phyloP scores from a whole-genome alignment of 2,888 invertebrate species.

The Cosmorhoe ocellata region DNA sequence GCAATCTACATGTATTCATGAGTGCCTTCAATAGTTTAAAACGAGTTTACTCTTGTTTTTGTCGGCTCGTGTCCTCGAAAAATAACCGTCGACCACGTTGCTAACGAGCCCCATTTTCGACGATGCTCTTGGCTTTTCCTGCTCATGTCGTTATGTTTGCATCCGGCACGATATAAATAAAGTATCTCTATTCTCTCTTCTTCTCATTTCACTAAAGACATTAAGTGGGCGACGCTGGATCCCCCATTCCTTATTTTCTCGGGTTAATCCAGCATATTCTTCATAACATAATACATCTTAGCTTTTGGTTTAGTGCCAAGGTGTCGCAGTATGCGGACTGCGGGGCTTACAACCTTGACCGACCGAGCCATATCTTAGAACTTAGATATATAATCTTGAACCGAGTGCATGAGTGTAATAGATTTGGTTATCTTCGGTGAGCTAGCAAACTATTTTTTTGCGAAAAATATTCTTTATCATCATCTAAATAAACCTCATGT shows the following conservation, averaged over 20 bases:
- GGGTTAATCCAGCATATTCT: slow-evolving; percentile 15
- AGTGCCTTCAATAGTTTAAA: slow-evolving; percentile 43
- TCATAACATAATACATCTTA: slow-evolving; percentile 35
- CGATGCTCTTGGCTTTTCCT: slow-evolving; percentile 37
- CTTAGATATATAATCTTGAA: too few relatives aligned
- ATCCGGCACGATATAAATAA: slow-evolving; percentile 37
- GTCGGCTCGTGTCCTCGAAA: slow-evolving; percentile 67
- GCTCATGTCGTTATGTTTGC: slow-evolving; percentile 29
- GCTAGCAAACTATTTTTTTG: not conserved
- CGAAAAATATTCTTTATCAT: too few relatives aligned
- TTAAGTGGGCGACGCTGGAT: not conserved
- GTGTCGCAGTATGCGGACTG: slow-evolving; percentile 56
- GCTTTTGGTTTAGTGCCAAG: slow-evolving; percentile 67
- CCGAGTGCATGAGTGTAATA: slow-evolving; percentile 41
- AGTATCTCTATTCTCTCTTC: not conserved
- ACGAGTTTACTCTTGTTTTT: slow-evolving; percentile 68
- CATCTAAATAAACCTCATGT: too few relatives aligned
- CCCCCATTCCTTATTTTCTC: not conserved
- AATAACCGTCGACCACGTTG: slow-evolving; percentile 69
- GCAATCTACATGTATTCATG: slow-evolving; percentile 40
- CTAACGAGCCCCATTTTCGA: slow-evolving; percentile 54
- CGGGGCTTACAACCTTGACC: slow-evolving; percentile 78
- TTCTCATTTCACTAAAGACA: slow-evolving; percentile 7
- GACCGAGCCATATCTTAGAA: slow-evolving; percentile 49
- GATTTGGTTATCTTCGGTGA: slow-evolving; percentile 35